These are phyloP conservation scores for Cavia aperea DNA, from an alignment of 2,113 vertebrate genomes.

Conservation along the genomic window DNA sequence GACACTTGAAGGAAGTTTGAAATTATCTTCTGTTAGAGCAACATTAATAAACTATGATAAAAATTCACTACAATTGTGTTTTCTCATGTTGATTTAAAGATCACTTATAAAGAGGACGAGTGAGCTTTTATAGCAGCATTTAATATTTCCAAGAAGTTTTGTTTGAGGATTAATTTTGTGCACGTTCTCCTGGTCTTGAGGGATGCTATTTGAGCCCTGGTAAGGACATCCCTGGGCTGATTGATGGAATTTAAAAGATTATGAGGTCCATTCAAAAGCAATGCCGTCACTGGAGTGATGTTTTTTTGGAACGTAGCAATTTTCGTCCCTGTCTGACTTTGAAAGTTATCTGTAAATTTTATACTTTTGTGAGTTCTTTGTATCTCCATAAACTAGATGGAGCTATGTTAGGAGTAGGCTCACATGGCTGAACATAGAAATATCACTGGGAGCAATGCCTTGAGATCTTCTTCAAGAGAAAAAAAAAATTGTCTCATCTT, in stretches of 20 bases:
- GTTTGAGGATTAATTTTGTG: neutral
- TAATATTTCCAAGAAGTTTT: neutral
- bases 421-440: neutral
- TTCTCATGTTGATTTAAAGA: neutral
- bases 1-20: neutral
- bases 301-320: neutral
- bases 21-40: neutral
- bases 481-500: neutral
- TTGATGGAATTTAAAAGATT: neutral
- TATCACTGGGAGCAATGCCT: neutral
- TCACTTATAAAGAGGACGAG: neutral
- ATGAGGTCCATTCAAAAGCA: neutral
- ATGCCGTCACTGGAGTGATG: neutral
- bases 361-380: neutral
- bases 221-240: neutral
- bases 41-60: neutral
- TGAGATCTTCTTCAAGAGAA: neutral
- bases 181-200: neutral
- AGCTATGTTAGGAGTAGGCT: neutral
- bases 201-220: neutral
- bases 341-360: neutral
- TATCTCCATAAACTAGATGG: neutral
- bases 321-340: neutral
- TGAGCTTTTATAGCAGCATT: neutral
- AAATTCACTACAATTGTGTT: neutral